Evolutionary conservation across 2,113 vertebrate species (phyloP).

Genomic region (Recurvirostra avosetta): DNA sequence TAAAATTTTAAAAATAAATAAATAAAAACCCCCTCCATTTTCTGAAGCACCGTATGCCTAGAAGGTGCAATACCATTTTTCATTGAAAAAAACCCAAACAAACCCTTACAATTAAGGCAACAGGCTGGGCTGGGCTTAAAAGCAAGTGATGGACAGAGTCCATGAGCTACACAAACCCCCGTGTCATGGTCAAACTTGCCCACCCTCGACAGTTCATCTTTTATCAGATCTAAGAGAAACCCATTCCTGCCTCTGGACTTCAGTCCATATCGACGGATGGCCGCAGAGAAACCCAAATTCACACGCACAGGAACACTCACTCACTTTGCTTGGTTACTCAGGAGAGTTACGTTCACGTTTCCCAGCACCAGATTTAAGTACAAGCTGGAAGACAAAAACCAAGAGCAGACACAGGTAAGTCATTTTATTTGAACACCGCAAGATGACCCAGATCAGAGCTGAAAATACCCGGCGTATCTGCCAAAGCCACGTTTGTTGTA

Average conservation of each 20-base stretch:
- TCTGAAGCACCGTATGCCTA: neutral
- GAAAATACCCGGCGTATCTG: neutral
- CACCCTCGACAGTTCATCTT: neutral
- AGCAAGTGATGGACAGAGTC: neutral
- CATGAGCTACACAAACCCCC: accelerated
- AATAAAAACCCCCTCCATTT: neutral
- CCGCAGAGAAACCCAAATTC: neutral
- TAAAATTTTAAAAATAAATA: neutral
- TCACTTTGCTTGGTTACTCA: constrained; percentile 97
- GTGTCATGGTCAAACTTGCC: accelerated
- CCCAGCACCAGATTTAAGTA: constrained; percentile 95
- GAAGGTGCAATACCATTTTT: neutral
- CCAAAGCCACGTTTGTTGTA: neutral
- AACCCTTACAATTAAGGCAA: neutral
- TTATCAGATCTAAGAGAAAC: neutral
- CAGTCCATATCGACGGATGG: neutral
- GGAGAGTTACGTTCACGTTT: constrained; percentile 95
- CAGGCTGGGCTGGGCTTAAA: neutral
- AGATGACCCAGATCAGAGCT: neutral
- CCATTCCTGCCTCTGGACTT: neutral
- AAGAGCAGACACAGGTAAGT: neutral
- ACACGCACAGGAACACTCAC: neutral
- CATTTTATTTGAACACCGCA: neutral
- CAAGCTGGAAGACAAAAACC: constrained; percentile 77
- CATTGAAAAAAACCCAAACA: neutral